Evolutionary conservation across 1,140 invertebrate genomes (phyloP).

Genomic region (Dufourea novaeangliae): DNA sequence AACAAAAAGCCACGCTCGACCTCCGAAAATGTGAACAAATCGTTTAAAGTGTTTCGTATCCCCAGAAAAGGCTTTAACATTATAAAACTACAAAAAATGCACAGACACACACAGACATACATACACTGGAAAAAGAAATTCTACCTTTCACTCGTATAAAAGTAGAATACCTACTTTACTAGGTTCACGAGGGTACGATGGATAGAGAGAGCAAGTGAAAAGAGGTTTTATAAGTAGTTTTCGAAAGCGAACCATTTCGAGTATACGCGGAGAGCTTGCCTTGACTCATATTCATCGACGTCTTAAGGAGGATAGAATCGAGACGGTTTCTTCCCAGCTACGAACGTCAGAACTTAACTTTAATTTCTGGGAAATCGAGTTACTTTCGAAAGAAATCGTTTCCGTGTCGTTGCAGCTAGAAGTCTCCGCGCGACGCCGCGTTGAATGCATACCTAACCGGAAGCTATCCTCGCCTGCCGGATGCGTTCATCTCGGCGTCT

Average conservation of each 20-base stretch:
- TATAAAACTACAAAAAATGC: no score
- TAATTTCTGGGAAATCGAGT: constrained; percentile 19
- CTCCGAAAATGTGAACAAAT: no score
- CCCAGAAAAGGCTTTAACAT: no score
- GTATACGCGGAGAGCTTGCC: constrained; percentile 10
- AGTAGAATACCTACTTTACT: constrained; percentile 2
- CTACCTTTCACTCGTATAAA: not conserved
- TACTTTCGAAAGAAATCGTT: constrained; percentile 5
- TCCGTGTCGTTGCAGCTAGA: not conserved
- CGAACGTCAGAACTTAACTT: not conserved
- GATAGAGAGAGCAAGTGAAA: not conserved
- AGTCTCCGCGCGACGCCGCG: not conserved
- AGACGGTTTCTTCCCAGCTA: not conserved
- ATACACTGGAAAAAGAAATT: no score
- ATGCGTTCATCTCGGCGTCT: not conserved
- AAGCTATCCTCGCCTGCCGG: not conserved
- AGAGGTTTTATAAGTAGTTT: constrained; percentile 5
- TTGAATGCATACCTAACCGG: not conserved
- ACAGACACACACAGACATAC: no score
- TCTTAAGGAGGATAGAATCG: constrained; percentile 24
- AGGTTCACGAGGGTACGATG: not conserved
- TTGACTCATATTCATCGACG: constrained; percentile 32
- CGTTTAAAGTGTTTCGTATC: no score
- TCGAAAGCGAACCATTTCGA: constrained; percentile 5
- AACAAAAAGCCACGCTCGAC: no score